These are phyloP conservation scores for Semaprochilodus insignis DNA, from an alignment of 2,797 vertebrate genomes.

Conservation along the genomic window DNA sequence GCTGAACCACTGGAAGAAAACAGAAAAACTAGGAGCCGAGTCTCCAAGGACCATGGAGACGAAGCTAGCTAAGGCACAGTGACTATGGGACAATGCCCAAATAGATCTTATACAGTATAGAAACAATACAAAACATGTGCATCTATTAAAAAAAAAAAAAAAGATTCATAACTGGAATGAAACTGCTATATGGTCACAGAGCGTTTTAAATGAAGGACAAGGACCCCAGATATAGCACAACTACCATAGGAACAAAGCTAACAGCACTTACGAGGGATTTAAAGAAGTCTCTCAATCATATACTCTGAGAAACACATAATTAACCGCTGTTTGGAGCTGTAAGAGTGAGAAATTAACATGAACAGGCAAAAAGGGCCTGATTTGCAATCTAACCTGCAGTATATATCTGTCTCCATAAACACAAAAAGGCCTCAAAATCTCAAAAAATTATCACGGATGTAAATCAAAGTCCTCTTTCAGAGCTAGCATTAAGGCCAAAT, in stretches of 20 bases:
- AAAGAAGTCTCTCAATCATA: not conserved
- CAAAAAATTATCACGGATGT: not conserved
- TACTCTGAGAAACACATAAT: not conserved
- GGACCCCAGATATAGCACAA: slow-evolving; percentile 8
- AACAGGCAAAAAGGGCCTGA: not conserved
- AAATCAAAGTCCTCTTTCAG: not conserved
- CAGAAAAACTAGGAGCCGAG: not conserved
- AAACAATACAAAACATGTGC: slow-evolving; percentile 66
- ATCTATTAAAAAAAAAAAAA: slow-evolving; percentile 66
- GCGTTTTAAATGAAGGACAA: not conserved
- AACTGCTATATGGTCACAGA: not conserved
- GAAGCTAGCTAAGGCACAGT: slow-evolving; percentile 71
- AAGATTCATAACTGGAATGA: slow-evolving; percentile 64
- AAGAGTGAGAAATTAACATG: not conserved
- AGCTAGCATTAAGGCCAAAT: slow-evolving; percentile 30
- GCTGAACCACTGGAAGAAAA: slow-evolving; percentile 9
- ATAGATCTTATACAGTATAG: slow-evolving; percentile 65
- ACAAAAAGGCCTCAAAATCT: not conserved
- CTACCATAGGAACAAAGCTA: slow-evolving; percentile 23
- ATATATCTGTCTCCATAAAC: not conserved
- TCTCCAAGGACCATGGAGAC: not conserved
- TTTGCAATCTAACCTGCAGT: not conserved
- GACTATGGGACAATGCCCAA: slow-evolving; percentile 64
- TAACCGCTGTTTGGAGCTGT: not conserved
- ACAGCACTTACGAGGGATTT: not conserved